phyloP scores from a whole-genome alignment of 92 coral and sea anemone species.

The Palythoa caribaeorum region DNA sequence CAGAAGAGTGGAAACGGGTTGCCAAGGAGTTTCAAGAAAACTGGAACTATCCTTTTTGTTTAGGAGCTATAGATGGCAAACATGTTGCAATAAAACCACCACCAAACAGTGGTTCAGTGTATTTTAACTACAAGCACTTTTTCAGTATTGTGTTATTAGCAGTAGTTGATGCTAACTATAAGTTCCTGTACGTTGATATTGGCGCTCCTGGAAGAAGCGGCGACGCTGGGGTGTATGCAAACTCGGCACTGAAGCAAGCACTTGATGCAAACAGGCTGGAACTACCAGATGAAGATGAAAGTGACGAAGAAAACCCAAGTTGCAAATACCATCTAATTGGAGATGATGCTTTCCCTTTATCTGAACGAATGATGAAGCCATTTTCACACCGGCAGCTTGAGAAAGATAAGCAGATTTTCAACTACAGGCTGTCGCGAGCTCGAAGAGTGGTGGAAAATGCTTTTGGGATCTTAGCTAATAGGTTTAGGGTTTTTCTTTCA shows the following conservation, averaged over 20 bases:
- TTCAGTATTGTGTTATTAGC: constrained; percentile 62
- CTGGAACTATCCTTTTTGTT: constrained; percentile 65
- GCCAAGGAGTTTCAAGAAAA: constrained; percentile 45
- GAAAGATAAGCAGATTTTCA: constrained; percentile 39
- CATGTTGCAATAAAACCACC: constrained; percentile 69
- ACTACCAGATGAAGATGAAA: constrained; percentile 15
- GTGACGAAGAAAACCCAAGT: constrained; percentile 14
- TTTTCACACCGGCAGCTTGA: constrained; percentile 45
- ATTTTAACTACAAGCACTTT: constrained; percentile 65
- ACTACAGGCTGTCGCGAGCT: constrained; percentile 39
- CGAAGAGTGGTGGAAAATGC: constrained; percentile 46
- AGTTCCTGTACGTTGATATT: constrained; percentile 67
- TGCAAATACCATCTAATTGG: constrained; percentile 32
- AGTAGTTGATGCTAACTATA: constrained; percentile 66
- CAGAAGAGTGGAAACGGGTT: constrained; percentile 55
- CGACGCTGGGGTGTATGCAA: constrained; percentile 70
- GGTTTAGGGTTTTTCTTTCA: constrained; percentile 48
- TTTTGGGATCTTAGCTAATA: constrained; percentile 42
- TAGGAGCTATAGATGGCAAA: constrained; percentile 73
- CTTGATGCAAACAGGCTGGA: constrained; percentile 37
- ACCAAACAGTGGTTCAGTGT: constrained; percentile 65
- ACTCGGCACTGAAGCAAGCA: constrained; percentile 57
- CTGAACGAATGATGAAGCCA: constrained; percentile 44
- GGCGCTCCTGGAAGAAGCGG: constrained; percentile 79
- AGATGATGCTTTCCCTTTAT: constrained; percentile 51